Evolutionary conservation across 1,140 invertebrate genomes (phyloP), one percentile per base, ranked within the genome.

Genomic region (Bilobella aurantiaca): DNA sequence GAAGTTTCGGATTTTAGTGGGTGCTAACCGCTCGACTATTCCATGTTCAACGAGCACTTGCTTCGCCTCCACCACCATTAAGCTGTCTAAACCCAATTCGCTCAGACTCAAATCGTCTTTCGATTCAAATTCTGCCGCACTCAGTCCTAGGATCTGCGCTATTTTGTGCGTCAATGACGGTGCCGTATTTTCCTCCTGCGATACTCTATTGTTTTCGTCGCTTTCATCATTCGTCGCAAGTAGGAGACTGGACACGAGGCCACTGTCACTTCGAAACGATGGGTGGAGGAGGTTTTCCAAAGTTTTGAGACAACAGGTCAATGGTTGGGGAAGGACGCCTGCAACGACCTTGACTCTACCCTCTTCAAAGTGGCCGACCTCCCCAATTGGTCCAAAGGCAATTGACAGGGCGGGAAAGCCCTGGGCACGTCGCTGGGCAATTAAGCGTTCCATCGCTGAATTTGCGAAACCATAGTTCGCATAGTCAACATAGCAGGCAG

Each of bases 321-420:
- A 53, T 18, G 12, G 49, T 23, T 53, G 49, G 5, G 49, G 49
- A 5, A 53, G 3, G 8, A 21, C 2, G 5, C 34, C 37, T 29
- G 27, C 30, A 59, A 59, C n/a, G 3, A 8, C 23, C 2, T 16
- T 90, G 75, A 25, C 60, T 61, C 77, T 80, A 27, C 88, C 88
- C 68, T 96, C 91, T 67, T 90, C 75, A 59, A 97, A 84, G 27
- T 98, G 79, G 66, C 95, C 95, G 28, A 98, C 96, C 77, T 98
- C 95, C 69, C 93, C 68, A 74, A 98, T 91, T 46, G 93, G 93
- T 71, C 96, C 96, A 94, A 95, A 98, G 77, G 98, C 94, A 69
- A 98, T 91, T 29, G 94, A 91, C 23, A 95, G 74, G 75, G 84
- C 87, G 63, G 88, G 88, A 31, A 93, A 74, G 3, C 82, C 91